phyloP scores from a whole-genome alignment of 64 coral and sea anemone genomes.

The Exaiptasia diaphana region DNA sequence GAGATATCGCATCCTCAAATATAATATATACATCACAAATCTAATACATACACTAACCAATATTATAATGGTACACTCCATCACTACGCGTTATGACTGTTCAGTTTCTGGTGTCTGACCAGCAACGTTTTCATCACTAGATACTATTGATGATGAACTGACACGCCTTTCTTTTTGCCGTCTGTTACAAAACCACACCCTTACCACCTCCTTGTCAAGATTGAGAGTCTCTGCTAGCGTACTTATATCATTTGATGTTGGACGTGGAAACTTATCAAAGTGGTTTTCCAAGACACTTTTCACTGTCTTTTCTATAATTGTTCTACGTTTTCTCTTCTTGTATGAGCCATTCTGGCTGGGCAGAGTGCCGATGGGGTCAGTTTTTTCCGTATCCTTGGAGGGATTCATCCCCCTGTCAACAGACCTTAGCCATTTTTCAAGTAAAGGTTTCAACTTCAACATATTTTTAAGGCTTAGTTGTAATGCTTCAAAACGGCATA shows the following conservation, averaged over 20 bases:
- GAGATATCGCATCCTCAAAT: too few relatives aligned
- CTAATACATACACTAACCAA: too few relatives aligned
- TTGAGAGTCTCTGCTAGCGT: slow-evolving; percentile 28
- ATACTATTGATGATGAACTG: neutral
- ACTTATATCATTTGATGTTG: slow-evolving; percentile 35
- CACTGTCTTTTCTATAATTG: slow-evolving; percentile 48
- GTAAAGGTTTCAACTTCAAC: slow-evolving; percentile 66
- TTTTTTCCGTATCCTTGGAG: neutral
- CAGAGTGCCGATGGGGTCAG: neutral
- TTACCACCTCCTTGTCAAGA: slow-evolving; percentile 65
- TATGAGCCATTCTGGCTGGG: slow-evolving; percentile 1
- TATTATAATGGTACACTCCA: too few relatives aligned
- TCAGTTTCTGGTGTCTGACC: too few relatives aligned
- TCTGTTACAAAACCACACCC: slow-evolving; percentile 80
- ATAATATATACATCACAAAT: too few relatives aligned
- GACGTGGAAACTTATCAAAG: slow-evolving; percentile 34
- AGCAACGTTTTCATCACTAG: neutral
- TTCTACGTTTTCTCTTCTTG: slow-evolving; percentile 59
- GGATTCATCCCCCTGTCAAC: slow-evolving; percentile 2
- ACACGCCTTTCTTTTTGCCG: slow-evolving; percentile 61
- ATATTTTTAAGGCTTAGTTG: slow-evolving; percentile 93
- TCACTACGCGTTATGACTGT: too few relatives aligned
- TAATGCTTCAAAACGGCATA: slow-evolving; percentile 90
- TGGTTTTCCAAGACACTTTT: slow-evolving; percentile 50
- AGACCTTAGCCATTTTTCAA: slow-evolving; percentile 79